Evolutionary conservation across 2,113 vertebrate genomes (phyloP), one percentile per base, ranked within the genome.

Genomic region (Heterotilapia buettikoferi): DNA sequence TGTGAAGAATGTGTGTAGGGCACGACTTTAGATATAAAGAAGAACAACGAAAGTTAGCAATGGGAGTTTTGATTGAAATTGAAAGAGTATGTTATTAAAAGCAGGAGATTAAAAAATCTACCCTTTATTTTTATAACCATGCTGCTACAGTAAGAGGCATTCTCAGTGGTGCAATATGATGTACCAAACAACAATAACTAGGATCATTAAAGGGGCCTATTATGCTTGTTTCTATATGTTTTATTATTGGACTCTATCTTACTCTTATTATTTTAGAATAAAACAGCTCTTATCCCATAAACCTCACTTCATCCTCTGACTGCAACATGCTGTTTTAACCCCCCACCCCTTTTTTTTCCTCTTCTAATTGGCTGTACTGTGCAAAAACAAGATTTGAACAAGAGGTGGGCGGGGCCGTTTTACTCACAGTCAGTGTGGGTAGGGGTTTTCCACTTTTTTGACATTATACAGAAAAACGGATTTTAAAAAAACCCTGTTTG

Each of bases 401-500:
- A 38, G 12, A 71, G 7, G 33, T 68, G 63, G 36, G n/a, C 7
- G n/a, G 7, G n/a, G n/a, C 66, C 5, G 1, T 14, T 40, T 11
- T 40, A 14, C 38, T 71, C 66, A 16, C 38, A 43, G 21, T 38
- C 12, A 40, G 19, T 61, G 26, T 61, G 5, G 57, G 16, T 16
- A 7, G 16, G 6, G 45, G 19, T 5, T 66, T 38, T 66, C 33
- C 19, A 38, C 61, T 38, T 33, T 36, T 33, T 36, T 19, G 29
- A 18, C 61, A 38, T 38, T n/a, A 68, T 21, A 68, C 4, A 8
- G 8, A 18, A 31, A 59, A 61, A 6, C 1, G 0, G 16, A 10
- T 33, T 61, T 61, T 0, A 9, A 63, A 63, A 29, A 0, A 6
- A 1, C 1, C 0, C 19, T 1, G 16, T 13, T n/a, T 40, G 63